A percentile compares a stretch with the other conserved stretches of the same genome.
These are phyloP conservation scores for Electrophaes corylata DNA, from an alignment of 2,888 invertebrate species.

Conservation along the genomic window DNA sequence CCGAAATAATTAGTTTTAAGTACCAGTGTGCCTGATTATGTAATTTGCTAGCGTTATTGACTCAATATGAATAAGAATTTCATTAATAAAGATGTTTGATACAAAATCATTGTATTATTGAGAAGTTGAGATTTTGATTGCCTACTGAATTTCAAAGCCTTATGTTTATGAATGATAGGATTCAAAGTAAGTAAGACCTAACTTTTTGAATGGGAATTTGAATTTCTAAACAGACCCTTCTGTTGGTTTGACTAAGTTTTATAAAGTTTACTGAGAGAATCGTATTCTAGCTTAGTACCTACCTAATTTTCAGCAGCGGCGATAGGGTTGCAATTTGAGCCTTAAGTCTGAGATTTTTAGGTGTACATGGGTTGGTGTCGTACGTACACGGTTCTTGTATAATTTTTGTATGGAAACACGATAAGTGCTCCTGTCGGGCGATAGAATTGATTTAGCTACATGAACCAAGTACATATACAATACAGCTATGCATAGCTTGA, in stretches of 20 bases:
- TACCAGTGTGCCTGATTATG: slow-evolving; percentile 50
- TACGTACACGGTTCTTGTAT: no score
- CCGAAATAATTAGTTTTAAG: slow-evolving; percentile 42
- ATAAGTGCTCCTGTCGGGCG: no score
- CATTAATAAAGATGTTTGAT: slow-evolving; percentile 36
- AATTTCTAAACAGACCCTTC: not conserved
- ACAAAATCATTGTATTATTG: slow-evolving; percentile 4
- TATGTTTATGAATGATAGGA: slow-evolving; percentile 1
- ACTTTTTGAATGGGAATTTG: not conserved
- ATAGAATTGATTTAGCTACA: no score
- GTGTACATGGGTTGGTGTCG: no score
- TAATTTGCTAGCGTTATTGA: slow-evolving; percentile 32
- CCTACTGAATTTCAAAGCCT: not conserved
- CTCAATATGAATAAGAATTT: slow-evolving; percentile 29
- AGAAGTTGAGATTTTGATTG: slow-evolving; percentile 2
- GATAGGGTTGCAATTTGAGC: no score
- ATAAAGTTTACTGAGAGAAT: not conserved
- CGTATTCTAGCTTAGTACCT: not conserved
- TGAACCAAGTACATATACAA: no score
- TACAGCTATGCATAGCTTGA: no score
- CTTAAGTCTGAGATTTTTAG: no score
- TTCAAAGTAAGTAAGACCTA: slow-evolving; percentile 5
- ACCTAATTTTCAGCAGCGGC: no score
- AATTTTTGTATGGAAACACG: no score
- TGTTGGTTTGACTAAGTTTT: not conserved